Evolutionary conservation across 2,888 invertebrate species (phyloP).

Genomic region (Pandemis corylana): DNA sequence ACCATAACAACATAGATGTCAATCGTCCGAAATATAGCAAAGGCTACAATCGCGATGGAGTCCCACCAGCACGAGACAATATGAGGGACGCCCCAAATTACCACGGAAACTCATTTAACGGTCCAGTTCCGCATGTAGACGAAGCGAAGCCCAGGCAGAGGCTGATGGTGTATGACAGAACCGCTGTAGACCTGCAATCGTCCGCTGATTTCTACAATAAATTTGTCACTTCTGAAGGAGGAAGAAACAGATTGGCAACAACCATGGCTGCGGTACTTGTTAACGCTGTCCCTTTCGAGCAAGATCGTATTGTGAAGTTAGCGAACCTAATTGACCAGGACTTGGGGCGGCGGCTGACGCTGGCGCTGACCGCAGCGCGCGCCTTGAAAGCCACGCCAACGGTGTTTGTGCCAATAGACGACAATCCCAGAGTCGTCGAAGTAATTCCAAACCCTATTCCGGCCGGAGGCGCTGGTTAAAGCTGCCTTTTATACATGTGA

Average conservation of each 20-base stretch:
- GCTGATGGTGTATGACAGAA: slow-evolving; percentile 53
- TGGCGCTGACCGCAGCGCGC: neutral
- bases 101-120: slow-evolving; percentile 96
- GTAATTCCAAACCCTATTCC: neutral
- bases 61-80: slow-evolving; percentile 89
- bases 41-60: slow-evolving; percentile 72
- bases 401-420: neutral
- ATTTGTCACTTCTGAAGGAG: slow-evolving; percentile 11
- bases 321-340: slow-evolving; percentile 4
- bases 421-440: slow-evolving; percentile 1
- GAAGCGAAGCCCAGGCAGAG: slow-evolving; percentile 55
- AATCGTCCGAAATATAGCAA: slow-evolving; percentile 6
- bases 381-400: neutral
- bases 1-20: slow-evolving; percentile 12
- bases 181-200: slow-evolving; percentile 80
- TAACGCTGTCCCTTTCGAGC: neutral
- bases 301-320: neutral
- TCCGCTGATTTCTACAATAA: slow-evolving; percentile 88
- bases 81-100: slow-evolving; percentile 96
- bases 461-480: neutral
- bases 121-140: slow-evolving; percentile 88
- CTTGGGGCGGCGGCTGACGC: slow-evolving; percentile 11
- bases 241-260: slow-evolving; percentile 14
- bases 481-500: too few relatives aligned
- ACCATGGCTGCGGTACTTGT: neutral